Evolutionary conservation across 2,113 vertebrate species (phyloP).

Genomic region (Aptenodytes forsteri): DNA sequence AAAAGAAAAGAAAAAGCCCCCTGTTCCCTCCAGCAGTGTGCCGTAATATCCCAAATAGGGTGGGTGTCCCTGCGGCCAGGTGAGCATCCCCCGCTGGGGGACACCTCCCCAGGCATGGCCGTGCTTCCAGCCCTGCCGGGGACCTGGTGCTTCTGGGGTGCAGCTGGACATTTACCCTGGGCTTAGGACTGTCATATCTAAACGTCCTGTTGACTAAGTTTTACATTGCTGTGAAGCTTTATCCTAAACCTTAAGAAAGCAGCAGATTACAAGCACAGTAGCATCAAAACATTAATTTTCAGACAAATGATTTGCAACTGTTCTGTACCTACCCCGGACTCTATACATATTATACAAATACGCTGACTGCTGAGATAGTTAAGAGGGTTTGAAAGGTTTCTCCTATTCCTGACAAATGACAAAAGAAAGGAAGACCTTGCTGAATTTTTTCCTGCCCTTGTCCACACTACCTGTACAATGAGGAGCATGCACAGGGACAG

Average conservation of each 20-base stretch:
- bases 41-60: background rate
- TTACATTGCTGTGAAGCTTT: background rate
- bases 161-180: background rate
- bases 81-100: background rate
- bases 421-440: background rate
- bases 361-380: background rate
- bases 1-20: background rate
- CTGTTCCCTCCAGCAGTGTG: background rate
- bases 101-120: accelerated
- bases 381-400: background rate
- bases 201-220: background rate
- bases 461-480: too few species aligned
- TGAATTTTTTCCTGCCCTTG: background rate
- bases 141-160: background rate
- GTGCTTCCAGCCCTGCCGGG: background rate
- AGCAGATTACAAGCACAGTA: background rate
- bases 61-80: accelerated
- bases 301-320: background rate
- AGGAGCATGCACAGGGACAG: background rate
- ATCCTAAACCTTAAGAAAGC: background rate
- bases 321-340: background rate
- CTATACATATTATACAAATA: background rate
- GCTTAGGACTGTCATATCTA: background rate
- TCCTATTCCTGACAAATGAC: background rate
- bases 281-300: background rate